phyloP scores from a whole-genome alignment of 2,888 invertebrate genomes.

The Julus scandinavius region DNA sequence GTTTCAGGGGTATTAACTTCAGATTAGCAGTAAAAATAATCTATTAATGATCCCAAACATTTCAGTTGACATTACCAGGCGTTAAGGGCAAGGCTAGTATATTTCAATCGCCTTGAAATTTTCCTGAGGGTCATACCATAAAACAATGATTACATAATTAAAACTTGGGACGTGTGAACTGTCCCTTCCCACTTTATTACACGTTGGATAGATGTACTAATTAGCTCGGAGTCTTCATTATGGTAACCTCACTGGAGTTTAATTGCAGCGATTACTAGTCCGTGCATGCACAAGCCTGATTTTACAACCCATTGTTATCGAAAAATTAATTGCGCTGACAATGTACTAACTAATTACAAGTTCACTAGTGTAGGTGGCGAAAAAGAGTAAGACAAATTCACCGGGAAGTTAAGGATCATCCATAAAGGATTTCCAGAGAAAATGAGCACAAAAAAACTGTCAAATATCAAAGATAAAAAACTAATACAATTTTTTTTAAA shows the following conservation, averaged over 20 bases:
- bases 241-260: neutral
- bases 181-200: constrained; percentile 20
- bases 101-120: neutral
- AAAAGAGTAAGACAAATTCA: neutral
- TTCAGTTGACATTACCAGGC: neutral
- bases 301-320: constrained; percentile 39
- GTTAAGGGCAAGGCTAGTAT: neutral
- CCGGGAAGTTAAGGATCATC: neutral
- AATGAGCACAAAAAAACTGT: neutral
- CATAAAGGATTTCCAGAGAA: neutral
- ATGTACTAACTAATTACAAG: constrained; percentile 21
- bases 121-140: neutral
- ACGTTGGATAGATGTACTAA: constrained; percentile 19
- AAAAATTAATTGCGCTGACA: constrained; percentile 2
- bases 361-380: constrained; percentile 28
- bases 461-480: neutral
- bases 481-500: no score
- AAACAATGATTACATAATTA: constrained; percentile 42
- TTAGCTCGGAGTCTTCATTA: neutral
- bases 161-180: constrained; percentile 23
- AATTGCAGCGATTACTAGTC: constrained; percentile 20
- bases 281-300: neutral
- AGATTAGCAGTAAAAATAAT: neutral
- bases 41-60: neutral
- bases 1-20: neutral